phyloP scores from a whole-genome alignment of 2,888 invertebrate genomes.

The Physocephala rufipes region DNA sequence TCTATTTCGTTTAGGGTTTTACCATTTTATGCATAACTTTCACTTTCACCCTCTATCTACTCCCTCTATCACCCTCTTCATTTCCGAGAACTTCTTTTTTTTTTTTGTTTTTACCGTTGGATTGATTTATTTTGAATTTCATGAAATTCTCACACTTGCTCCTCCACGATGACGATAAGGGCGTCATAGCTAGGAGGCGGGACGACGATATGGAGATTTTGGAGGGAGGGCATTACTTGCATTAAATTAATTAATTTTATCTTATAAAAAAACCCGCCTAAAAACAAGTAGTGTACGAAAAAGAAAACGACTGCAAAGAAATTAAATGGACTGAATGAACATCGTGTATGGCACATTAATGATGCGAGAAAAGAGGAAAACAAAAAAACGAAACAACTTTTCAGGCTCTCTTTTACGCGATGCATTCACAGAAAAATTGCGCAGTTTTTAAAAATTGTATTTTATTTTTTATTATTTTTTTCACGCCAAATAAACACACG shows the following conservation, averaged over 20 bases:
- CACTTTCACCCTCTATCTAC: not conserved
- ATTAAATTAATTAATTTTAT: slow-evolving; percentile 2
- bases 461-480: not conserved
- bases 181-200: not conserved
- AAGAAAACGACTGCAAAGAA: slow-evolving; percentile 1
- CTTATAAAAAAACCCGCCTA: not conserved
- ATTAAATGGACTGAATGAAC: no score
- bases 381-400: not conserved
- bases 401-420: not conserved
- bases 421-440: slow-evolving; percentile 18
- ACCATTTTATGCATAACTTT: not conserved
- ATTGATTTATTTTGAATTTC: slow-evolving; percentile 11
- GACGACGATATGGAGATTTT: no score
- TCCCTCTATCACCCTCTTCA: not conserved
- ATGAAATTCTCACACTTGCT: not conserved
- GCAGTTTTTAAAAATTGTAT: not conserved
- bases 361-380: no score
- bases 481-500: not conserved
- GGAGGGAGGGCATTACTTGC: not conserved
- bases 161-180: not conserved
- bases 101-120: not conserved
- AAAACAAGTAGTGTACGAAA: slow-evolving; percentile 7
- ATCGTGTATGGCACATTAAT: no score
- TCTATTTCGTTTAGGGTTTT: no score
- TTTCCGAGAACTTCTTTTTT: not conserved